These are phyloP conservation scores for Desmodus rotundus DNA, from an alignment of 2,113 vertebrate species.

Conservation along the genomic window DNA sequence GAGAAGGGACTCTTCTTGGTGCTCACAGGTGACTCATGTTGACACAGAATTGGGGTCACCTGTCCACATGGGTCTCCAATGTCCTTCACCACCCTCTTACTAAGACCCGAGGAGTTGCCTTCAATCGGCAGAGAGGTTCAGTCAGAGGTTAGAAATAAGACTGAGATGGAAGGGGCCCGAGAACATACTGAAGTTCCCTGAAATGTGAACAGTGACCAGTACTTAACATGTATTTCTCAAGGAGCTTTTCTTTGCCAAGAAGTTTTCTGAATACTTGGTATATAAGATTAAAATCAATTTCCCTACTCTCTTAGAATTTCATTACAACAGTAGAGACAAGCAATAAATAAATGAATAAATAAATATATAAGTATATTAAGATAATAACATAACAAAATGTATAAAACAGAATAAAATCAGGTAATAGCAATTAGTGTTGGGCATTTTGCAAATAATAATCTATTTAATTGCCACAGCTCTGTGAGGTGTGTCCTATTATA, in stretches of 20 bases:
- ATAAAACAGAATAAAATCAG: neutral
- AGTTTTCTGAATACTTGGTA: neutral
- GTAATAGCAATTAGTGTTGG: neutral
- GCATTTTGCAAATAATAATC: neutral
- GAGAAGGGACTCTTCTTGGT: neutral
- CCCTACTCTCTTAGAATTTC: neutral
- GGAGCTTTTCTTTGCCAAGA: neutral
- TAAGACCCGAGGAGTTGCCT: neutral
- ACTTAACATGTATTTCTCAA: neutral
- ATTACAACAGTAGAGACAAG: neutral
- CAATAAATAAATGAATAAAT: neutral
- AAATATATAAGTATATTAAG: neutral
- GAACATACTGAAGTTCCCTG: neutral
- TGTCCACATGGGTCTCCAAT: fast-evolving
- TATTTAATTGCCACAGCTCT: neutral
- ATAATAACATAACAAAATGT: neutral
- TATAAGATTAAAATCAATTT: neutral
- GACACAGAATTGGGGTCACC: neutral
- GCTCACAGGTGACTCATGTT: neutral
- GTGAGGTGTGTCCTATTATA: neutral
- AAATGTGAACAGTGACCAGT: neutral
- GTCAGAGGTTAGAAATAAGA: neutral
- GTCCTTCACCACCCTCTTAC: fast-evolving
- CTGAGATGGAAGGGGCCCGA: neutral
- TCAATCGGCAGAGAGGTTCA: neutral